Conservation (phyloP, 2,113 vertebrate species). For the Grantiella picta region DNA sequence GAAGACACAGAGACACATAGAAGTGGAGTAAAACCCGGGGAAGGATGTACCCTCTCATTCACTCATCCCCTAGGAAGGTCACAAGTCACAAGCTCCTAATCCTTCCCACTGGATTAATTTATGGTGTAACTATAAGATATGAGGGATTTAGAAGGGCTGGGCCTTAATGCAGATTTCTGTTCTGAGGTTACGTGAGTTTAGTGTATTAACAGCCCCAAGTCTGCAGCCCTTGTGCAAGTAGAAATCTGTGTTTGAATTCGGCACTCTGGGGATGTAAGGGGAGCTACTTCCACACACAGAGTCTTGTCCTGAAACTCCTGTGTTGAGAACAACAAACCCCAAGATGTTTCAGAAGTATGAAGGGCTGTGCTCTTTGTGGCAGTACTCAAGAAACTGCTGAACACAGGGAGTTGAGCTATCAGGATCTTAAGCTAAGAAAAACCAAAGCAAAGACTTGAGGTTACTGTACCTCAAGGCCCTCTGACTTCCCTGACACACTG, state of each 20-base stretch:
- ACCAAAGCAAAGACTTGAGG: neutral
- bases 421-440: neutral
- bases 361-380: neutral
- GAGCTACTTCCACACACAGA: neutral
- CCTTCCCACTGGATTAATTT: neutral
- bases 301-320: neutral
- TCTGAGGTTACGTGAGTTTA: neutral
- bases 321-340: neutral
- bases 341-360: neutral
- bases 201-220: neutral
- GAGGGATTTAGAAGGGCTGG: neutral
- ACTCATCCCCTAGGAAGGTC: neutral
- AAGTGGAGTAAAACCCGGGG: neutral
- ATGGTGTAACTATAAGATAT: neutral
- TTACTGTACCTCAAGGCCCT: neutral
- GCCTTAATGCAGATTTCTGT: neutral
- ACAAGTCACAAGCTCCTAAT: neutral
- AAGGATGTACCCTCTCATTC: neutral
- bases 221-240: neutral
- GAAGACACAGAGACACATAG: neutral
- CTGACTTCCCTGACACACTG: neutral
- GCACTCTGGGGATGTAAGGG: neutral
- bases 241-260: neutral
- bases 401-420: neutral
- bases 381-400: neutral